These are phyloP conservation scores for Urocynchramus pylzowi DNA, from an alignment of 2,113 vertebrate species.

Conservation along the genomic window DNA sequence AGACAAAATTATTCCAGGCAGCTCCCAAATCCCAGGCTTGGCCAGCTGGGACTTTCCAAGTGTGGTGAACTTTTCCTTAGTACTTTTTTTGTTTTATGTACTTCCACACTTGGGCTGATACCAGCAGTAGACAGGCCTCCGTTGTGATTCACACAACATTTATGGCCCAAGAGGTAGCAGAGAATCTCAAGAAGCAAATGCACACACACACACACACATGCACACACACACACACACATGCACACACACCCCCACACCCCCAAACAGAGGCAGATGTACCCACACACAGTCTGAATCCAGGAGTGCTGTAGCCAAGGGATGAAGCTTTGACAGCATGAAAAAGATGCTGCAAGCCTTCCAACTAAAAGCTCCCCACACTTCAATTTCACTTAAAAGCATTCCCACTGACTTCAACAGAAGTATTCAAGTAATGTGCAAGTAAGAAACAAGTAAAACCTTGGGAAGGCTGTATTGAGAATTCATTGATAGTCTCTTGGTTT, in stretches of 20 bases:
- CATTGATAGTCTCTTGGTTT: not conserved
- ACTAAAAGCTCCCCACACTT: not conserved
- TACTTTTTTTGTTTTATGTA: not conserved
- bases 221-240: not conserved
- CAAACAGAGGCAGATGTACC: not conserved
- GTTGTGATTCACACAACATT: not conserved
- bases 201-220: not conserved
- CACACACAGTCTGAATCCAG: not conserved
- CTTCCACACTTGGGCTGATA: constrained; percentile 24
- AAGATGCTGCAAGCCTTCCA: not conserved
- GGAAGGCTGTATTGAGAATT: not conserved
- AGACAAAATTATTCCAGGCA: not conserved
- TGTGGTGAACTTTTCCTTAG: not conserved
- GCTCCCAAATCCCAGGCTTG: not conserved
- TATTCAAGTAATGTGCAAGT: not conserved
- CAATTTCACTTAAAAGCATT: not conserved
- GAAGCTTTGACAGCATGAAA: not conserved
- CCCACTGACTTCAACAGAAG: not conserved
- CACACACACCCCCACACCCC: not conserved
- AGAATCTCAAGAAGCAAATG: not conserved
- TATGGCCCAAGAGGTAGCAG: not conserved
- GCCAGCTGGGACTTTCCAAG: constrained; percentile 1
- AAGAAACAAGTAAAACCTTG: not conserved
- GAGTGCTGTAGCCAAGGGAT: not conserved
- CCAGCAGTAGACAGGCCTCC: not conserved